Evolutionary conservation across 2,113 vertebrate genomes (phyloP).

Genomic region (Chloroceryle aenea): DNA sequence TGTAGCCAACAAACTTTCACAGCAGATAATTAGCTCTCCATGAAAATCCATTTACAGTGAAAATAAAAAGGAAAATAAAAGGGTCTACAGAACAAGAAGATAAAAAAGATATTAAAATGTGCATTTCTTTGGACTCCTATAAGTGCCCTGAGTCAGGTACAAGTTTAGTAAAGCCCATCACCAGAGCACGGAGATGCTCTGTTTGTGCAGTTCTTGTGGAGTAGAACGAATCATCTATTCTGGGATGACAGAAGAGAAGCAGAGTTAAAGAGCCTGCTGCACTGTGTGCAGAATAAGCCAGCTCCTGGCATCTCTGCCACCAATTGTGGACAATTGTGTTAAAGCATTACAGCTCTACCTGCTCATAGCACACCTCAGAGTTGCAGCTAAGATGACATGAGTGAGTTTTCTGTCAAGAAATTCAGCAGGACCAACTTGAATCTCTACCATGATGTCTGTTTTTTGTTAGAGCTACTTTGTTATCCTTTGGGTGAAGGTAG

Average conservation of each 20-base stretch:
- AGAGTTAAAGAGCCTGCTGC: not conserved
- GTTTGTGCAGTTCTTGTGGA: not conserved
- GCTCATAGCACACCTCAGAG: not conserved
- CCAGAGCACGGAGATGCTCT: not conserved
- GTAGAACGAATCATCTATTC: not conserved
- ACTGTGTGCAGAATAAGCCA: not conserved
- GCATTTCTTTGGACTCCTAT: not conserved
- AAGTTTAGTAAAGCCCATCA: not conserved
- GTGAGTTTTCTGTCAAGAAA: not conserved
- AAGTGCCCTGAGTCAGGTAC: not conserved
- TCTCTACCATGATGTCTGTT: not conserved
- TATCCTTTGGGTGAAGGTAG: not conserved
- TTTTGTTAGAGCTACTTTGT: not conserved
- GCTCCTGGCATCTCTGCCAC: not conserved
- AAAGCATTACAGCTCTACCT: not conserved
- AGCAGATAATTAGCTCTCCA: not conserved
- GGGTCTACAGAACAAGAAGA: not conserved
- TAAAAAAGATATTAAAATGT: not conserved
- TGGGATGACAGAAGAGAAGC: not conserved
- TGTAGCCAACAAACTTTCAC: not conserved
- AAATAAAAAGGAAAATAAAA: not conserved
- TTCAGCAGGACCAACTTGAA: not conserved
- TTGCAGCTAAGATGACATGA: not conserved
- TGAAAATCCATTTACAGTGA: not conserved
- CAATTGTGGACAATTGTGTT: accelerated